Evolutionary conservation across 2,113 vertebrate species (phyloP).

Genomic region (Ellobius talpinus): DNA sequence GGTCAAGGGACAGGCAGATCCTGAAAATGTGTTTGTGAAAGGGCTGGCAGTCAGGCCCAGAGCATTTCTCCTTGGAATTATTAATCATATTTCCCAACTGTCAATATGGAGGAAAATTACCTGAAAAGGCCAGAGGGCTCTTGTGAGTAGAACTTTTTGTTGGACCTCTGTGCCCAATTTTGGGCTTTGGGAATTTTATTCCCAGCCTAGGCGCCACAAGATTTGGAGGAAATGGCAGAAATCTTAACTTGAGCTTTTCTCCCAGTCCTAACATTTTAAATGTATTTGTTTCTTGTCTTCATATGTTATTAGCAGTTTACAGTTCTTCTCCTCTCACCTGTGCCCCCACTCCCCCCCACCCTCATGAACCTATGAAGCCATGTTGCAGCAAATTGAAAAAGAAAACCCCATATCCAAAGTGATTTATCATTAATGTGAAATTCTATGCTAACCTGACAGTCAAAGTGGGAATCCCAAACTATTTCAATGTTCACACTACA

Average conservation of each 20-base stretch:
- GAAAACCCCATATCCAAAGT: constrained; percentile 81
- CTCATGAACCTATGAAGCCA: constrained; percentile 79
- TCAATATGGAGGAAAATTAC: constrained; percentile 63
- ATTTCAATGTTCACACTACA: constrained; percentile 86
- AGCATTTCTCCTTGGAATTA: constrained; percentile 67
- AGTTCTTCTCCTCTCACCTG: constrained; percentile 80
- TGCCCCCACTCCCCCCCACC: constrained; percentile 16
- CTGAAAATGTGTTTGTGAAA: constrained; percentile 71
- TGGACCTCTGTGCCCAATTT: constrained; percentile 52
- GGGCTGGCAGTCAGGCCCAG: constrained; percentile 40
- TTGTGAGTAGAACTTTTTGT: constrained; percentile 44
- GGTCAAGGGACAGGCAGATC: constrained; percentile 59
- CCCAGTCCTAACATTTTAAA: constrained; percentile 84
- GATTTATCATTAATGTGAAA: constrained; percentile 87
- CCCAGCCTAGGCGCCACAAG: background rate
- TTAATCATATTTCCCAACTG: constrained; percentile 67
- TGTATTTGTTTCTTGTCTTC: constrained; percentile 84
- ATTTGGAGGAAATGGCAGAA: constrained; percentile 68
- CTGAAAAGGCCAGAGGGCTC: constrained; percentile 52
- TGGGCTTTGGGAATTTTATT: constrained; percentile 49
- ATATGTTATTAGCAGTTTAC: constrained; percentile 83
- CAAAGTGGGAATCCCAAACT: constrained; percentile 83
- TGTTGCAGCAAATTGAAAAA: constrained; percentile 84
- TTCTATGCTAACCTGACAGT: constrained; percentile 83
- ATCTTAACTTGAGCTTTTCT: constrained; percentile 69